Evolutionary conservation across 2,113 vertebrate species (phyloP).

Genomic region (Pomatostomus ruficeps): DNA sequence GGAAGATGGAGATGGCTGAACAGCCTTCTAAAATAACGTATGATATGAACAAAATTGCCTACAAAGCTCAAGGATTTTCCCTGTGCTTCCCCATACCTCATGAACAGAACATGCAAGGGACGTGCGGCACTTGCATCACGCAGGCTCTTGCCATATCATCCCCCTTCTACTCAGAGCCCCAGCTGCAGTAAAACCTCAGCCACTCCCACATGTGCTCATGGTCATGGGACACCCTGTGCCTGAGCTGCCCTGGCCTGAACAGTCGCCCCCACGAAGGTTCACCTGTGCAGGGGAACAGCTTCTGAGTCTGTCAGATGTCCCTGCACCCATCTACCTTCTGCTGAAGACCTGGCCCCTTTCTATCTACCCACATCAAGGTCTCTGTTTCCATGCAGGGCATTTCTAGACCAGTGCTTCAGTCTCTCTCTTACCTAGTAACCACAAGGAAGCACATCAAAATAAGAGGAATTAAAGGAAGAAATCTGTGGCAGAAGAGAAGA

Average conservation of each 20-base stretch:
- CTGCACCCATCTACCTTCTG: not conserved
- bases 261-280: not conserved
- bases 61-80: not conserved
- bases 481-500: not conserved
- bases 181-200: not conserved
- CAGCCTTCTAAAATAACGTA: not conserved
- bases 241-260: not conserved
- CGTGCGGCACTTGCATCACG: rapidly evolving
- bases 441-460: not conserved
- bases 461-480: not conserved
- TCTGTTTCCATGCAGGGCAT: not conserved
- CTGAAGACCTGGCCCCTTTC: not conserved
- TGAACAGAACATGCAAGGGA: not conserved
- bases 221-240: not conserved
- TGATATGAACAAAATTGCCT: not conserved
- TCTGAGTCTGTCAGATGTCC: not conserved
- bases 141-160: not conserved
- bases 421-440: not conserved
- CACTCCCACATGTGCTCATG: not conserved
- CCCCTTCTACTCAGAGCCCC: not conserved
- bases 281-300: not conserved
- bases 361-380: not conserved
- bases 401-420: not conserved
- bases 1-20: not conserved
- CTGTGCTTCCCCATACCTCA: not conserved